Evolutionary conservation across 2,797 vertebrate genomes (phyloP).

Genomic region (Margarornis squamiger): DNA sequence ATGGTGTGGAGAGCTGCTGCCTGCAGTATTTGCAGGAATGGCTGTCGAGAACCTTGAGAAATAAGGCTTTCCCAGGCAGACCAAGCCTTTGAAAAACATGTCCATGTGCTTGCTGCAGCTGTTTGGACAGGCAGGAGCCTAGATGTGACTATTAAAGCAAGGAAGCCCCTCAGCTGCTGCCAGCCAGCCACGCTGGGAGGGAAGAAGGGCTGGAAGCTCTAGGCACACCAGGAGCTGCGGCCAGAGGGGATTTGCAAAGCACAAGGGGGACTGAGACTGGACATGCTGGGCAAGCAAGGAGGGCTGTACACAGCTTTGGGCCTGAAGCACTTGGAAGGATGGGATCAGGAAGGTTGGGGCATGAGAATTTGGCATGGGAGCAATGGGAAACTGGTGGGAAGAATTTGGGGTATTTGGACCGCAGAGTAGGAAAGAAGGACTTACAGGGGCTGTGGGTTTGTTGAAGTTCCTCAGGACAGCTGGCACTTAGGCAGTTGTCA

Average conservation of each 20-base stretch:
- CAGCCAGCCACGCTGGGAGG: not conserved
- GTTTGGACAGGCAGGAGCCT: not conserved
- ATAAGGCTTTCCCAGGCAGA: conserved; percentile 3
- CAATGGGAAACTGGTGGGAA: not conserved
- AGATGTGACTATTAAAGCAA: not conserved
- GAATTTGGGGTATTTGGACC: not conserved
- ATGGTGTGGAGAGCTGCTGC: not conserved
- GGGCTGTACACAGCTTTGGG: not conserved
- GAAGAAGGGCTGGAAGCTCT: not conserved
- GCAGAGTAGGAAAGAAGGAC: not conserved
- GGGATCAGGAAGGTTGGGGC: rapidly evolving
- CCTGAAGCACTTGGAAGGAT: not conserved
- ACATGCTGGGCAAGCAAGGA: not conserved
- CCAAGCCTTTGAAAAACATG: not conserved
- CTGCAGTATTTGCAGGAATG: not conserved
- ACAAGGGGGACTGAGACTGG: not conserved
- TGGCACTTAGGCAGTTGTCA: not conserved
- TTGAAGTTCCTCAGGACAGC: not conserved
- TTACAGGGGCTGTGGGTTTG: not conserved
- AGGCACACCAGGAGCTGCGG: not conserved
- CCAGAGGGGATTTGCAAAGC: not conserved
- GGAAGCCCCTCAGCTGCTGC: not conserved
- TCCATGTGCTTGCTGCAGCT: not conserved
- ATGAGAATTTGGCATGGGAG: not conserved
- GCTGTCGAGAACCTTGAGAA: not conserved